Conservation (phyloP, 2,113 vertebrate genomes). For the Steatornis caripensis region DNA sequence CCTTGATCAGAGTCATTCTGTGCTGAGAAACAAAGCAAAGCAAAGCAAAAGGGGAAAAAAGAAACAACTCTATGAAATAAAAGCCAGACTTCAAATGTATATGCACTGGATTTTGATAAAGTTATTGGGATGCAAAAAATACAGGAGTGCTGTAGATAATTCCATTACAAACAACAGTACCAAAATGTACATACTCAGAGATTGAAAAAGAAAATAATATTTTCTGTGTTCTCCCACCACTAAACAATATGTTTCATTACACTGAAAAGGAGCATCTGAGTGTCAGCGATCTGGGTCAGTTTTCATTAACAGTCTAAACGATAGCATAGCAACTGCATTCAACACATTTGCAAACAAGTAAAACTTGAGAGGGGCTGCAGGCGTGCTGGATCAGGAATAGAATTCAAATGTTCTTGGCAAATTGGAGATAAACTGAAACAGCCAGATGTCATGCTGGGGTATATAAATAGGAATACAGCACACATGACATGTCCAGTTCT, state of each 20-base stretch:
- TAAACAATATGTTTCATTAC: background rate
- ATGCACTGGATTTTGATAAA: background rate
- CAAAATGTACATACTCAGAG: background rate
- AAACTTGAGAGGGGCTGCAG: background rate
- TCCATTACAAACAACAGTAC: background rate
- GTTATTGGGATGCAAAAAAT: background rate
- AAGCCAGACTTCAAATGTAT: background rate
- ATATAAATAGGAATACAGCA: background rate
- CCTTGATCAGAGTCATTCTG: background rate
- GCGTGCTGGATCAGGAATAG: background rate
- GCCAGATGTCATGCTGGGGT: background rate
- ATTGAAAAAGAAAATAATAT: background rate
- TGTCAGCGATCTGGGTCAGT: background rate
- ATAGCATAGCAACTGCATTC: background rate
- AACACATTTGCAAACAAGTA: background rate
- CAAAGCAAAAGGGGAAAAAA: background rate
- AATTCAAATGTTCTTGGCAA: background rate
- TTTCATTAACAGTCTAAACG: background rate
- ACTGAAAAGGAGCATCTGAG: background rate
- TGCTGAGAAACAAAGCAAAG: background rate
- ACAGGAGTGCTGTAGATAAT: background rate
- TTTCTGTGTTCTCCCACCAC: background rate
- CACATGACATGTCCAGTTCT: fast-evolving
- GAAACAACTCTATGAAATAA: background rate
- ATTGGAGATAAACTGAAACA: background rate